Percentiles rank a stretch among this genome's conserved stretches.
phyloP scores from a whole-genome alignment of 2,797 vertebrate species.

The Gymnodraco acuticeps region DNA sequence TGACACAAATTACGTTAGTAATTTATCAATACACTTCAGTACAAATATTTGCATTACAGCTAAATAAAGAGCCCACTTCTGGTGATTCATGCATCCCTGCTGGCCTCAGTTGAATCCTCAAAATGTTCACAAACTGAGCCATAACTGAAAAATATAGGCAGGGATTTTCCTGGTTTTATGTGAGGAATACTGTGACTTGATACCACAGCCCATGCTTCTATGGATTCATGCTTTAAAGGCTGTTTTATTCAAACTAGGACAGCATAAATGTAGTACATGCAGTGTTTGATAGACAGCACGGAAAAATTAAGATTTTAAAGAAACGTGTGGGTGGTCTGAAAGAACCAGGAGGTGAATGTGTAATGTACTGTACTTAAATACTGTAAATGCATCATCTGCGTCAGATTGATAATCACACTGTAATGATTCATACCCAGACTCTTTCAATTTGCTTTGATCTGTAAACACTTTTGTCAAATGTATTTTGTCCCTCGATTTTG shows the following conservation, averaged over 20 bases:
- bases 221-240: conserved; percentile 14
- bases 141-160: conserved; percentile 33
- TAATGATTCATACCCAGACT: neutral
- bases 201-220: neutral
- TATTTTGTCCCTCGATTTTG: conserved; percentile 2
- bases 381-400: conserved; percentile 8
- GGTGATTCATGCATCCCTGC: conserved; percentile 31
- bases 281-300: neutral
- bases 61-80: conserved; percentile 1
- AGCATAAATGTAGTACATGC: conserved; percentile 2
- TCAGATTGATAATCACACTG: conserved; percentile 11
- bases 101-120: conserved; percentile 27
- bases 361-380: neutral
- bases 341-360: conserved; percentile 14
- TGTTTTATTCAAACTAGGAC: conserved; percentile 25
- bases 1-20: neutral
- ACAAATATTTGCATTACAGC: neutral
- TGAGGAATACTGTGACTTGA: conserved; percentile 15
- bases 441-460: neutral
- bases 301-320: conserved; percentile 6
- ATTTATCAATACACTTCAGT: conserved; percentile 5
- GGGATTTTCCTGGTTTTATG: conserved; percentile 28
- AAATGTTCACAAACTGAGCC: conserved; percentile 37
- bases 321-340: neutral
- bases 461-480: conserved; percentile 6